Evolutionary conservation across 2,888 invertebrate species (phyloP).

Genomic region (Caenorhabditis imperialis): DNA sequence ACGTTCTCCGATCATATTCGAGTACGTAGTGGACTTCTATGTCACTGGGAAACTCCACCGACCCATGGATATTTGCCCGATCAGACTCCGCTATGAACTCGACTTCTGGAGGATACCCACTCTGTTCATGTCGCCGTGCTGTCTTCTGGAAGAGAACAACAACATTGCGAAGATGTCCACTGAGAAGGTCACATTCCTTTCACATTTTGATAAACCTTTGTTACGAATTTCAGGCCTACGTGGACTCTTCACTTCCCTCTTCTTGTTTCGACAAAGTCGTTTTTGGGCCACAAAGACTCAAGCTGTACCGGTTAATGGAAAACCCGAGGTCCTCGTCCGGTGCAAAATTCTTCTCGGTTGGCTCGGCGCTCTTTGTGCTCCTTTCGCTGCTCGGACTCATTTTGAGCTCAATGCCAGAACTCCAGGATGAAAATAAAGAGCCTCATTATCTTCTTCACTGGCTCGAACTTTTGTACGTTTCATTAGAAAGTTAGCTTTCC

Average conservation of each 20-base stretch:
- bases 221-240: conserved; percentile 51
- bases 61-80: conserved; percentile 77
- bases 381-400: conserved; percentile 74
- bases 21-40: conserved; percentile 74
- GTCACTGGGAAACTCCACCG: conserved; percentile 74
- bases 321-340: conserved; percentile 71
- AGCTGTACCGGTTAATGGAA: conserved; percentile 68
- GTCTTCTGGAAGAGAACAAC: conserved; percentile 65
- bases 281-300: conserved; percentile 46
- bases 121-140: conserved; percentile 63
- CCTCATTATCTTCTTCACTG: conserved; percentile 60
- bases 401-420: conserved; percentile 75
- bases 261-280: conserved; percentile 71
- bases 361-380: conserved; percentile 74
- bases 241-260: conserved; percentile 64
- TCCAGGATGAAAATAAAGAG: conserved; percentile 70
- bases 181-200: conserved; percentile 37
- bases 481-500: not conserved
- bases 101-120: conserved; percentile 76
- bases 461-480: conserved; percentile 49
- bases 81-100: conserved; percentile 72
- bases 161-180: conserved; percentile 51
- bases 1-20: conserved; percentile 73
- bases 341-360: conserved; percentile 74
- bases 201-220: not conserved